These are phyloP conservation scores for Oxycera nigricornis DNA, from an alignment of 2,888 invertebrate species.

Conservation along the genomic window DNA sequence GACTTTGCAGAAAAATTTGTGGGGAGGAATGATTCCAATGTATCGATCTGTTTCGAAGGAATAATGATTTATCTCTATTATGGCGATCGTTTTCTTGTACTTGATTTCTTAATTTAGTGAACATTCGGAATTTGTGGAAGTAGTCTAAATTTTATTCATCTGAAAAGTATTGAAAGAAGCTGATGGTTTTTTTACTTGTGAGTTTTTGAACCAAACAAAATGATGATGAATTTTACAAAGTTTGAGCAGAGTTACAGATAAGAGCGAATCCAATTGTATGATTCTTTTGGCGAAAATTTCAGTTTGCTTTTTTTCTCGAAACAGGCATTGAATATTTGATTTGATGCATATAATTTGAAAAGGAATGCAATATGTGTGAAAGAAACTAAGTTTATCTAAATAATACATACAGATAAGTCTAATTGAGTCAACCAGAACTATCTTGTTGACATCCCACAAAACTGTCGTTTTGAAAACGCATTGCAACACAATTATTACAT, in stretches of 20 bases:
- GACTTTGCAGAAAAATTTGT: background rate
- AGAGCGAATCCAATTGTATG: too few relatives aligned
- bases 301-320: too few relatives aligned
- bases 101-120: slow-evolving; percentile 1
- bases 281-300: too few relatives aligned
- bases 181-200: too few relatives aligned
- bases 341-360: background rate
- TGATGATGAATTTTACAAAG: too few relatives aligned
- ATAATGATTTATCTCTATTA: slow-evolving; percentile 11
- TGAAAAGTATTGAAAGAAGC: too few relatives aligned
- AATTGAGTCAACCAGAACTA: slow-evolving; percentile 12
- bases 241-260: too few relatives aligned
- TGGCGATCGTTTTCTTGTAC: slow-evolving; percentile 18
- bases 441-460: background rate
- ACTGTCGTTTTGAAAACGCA: slow-evolving; percentile 7
- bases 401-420: background rate
- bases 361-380: slow-evolving; percentile 12
- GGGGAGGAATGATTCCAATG: slow-evolving; percentile 5
- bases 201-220: too few relatives aligned
- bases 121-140: background rate
- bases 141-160: too few relatives aligned
- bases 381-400: background rate
- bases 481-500: slow-evolving; percentile 4
- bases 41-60: background rate
- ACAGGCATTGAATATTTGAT: too few relatives aligned